Conservation (phyloP, 2,113 vertebrate species). For the Diadophis punctatus region DNA sequence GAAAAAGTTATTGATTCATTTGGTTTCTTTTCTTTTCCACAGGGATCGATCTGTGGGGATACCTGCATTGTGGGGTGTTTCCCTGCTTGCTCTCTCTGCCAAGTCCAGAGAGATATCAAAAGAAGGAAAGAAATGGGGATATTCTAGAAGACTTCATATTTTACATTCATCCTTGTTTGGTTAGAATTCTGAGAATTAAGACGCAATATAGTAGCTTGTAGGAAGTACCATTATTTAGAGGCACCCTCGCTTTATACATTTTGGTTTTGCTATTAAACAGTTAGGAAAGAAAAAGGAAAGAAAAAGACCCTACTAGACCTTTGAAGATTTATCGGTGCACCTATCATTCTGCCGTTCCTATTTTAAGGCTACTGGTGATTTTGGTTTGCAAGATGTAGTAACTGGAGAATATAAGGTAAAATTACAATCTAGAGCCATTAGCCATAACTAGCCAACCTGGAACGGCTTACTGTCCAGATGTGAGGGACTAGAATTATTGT, state of each 20-base stretch:
- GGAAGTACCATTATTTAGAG: neutral
- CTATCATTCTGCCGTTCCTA: neutral
- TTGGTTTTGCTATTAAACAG: neutral
- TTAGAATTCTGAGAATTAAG: neutral
- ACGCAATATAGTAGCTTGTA: neutral
- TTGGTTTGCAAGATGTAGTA: neutral
- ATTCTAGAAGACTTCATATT: neutral
- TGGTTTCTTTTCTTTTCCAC: neutral
- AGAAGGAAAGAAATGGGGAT: neutral
- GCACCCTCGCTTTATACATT: neutral
- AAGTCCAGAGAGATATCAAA: neutral
- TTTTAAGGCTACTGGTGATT: neutral
- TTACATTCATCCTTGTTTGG: neutral
- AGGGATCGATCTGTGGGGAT: neutral
- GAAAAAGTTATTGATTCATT: neutral
- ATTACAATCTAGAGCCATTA: neutral
- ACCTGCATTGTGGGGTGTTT: fast-evolving
- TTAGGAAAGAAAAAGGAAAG: neutral
- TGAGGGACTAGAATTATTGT: neutral
- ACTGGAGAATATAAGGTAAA: neutral
- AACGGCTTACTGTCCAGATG: neutral
- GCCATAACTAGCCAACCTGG: neutral
- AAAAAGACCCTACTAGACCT: neutral
- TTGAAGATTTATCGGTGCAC: neutral
- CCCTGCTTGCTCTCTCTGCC: neutral